phyloP scores from a whole-genome alignment of 2,797 vertebrate species.

The Sebastes flavidus region DNA sequence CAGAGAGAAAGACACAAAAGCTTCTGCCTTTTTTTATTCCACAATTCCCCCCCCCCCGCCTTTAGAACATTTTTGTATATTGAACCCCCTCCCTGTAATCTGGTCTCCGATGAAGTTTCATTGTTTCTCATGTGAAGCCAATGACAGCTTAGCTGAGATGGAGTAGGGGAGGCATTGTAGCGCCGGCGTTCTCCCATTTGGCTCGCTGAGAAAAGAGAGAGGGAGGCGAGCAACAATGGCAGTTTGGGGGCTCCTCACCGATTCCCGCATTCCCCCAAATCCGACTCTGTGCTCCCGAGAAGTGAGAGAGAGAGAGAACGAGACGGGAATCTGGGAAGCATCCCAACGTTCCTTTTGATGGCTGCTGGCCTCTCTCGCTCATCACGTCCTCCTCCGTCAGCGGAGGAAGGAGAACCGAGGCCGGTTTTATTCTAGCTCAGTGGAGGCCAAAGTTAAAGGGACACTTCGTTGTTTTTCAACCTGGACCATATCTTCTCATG shows the following conservation, averaged over 20 bases:
- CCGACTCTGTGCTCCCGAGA: conserved; percentile 41
- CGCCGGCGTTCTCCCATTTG: conserved; percentile 77
- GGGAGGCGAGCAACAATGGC: conserved; percentile 70
- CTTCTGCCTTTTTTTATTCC: conserved; percentile 53
- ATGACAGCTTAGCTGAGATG: conserved; percentile 85
- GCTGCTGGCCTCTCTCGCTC: conserved; percentile 63
- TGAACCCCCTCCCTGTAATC: conserved; percentile 77
- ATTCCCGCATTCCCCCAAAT: conserved; percentile 71
- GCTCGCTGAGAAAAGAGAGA: conserved; percentile 78
- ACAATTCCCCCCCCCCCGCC: conserved; percentile 30
- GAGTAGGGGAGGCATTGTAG: conserved; percentile 79
- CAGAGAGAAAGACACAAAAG: conserved; percentile 73
- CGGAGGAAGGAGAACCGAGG: conserved; percentile 12
- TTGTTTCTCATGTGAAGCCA: conserved; percentile 88
- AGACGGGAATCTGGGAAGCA: conserved; percentile 70
- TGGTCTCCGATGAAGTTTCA: conserved; percentile 90
- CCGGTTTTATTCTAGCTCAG: conserved; percentile 21
- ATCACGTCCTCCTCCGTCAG: conserved; percentile 37
- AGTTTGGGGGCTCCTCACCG: conserved; percentile 70
- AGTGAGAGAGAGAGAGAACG: conserved; percentile 39
- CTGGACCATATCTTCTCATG: too few species aligned
- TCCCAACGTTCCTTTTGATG: conserved; percentile 73
- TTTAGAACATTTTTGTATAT: conserved; percentile 61
- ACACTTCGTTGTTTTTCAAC: too few species aligned
- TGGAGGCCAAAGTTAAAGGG: conserved; percentile 14